Percentiles rank a stretch among this genome's conserved stretches.
phyloP scores from a whole-genome alignment of 2,113 vertebrate genomes.

The Porphyrio hochstetteri region DNA sequence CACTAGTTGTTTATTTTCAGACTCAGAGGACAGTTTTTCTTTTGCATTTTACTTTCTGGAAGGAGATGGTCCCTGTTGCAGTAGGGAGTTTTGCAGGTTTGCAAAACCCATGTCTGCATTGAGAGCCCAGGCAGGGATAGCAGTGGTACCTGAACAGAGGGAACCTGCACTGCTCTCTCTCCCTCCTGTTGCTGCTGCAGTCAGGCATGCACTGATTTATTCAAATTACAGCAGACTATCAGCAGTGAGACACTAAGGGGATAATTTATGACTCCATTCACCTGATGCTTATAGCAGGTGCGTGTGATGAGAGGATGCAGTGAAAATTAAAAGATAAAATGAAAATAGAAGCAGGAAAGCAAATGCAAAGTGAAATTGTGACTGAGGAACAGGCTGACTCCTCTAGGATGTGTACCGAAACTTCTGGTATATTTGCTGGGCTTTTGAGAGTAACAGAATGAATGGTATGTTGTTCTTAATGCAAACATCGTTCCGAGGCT shows the following conservation, averaged over 20 bases:
- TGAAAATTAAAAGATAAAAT: background rate
- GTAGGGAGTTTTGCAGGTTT: background rate
- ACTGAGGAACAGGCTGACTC: background rate
- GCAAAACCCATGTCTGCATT: background rate
- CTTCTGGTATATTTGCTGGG: slow-evolving; percentile 15
- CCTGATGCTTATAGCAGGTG: background rate
- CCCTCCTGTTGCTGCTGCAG: slow-evolving; percentile 12
- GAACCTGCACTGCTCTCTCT: background rate
- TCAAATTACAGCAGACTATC: slow-evolving; percentile 10
- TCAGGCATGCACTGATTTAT: background rate
- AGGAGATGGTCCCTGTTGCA: background rate
- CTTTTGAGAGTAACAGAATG: slow-evolving; percentile 29
- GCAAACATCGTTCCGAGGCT: background rate
- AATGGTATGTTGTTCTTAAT: slow-evolving; percentile 24
- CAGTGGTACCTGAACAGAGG: background rate
- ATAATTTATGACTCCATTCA: background rate
- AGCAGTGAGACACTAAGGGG: slow-evolving; percentile 8
- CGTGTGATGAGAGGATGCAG: background rate
- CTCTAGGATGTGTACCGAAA: background rate
- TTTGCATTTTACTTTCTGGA: background rate
- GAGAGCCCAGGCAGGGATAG: background rate
- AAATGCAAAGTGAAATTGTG: background rate
- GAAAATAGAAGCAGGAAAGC: background rate
- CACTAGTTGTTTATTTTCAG: background rate
- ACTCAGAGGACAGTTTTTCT: background rate